phyloP scores from a whole-genome alignment of 35 echinoderm and acorn worm species.

The Ptychodera flava region DNA sequence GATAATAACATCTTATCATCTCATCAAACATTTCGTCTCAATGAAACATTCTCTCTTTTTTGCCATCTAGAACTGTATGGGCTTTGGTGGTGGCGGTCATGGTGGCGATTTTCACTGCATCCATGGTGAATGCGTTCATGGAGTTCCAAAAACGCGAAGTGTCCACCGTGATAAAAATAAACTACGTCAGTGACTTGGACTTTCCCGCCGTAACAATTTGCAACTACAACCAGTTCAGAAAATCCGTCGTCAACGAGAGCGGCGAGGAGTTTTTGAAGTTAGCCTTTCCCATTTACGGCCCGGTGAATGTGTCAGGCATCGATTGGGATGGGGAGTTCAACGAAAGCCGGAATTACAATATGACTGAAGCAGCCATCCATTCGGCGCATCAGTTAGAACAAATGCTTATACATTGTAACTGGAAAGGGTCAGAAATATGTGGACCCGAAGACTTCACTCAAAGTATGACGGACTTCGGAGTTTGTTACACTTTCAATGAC shows the following conservation, averaged over 20 bases:
- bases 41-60: too few relatives aligned
- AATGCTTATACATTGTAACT: slow-evolving; percentile 35
- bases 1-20: too few relatives aligned
- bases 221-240: slow-evolving; percentile 67
- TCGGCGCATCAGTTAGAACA: slow-evolving; percentile 46
- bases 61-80: too few relatives aligned
- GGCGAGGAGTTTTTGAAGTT: neutral
- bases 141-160: neutral
- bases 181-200: slow-evolving; percentile 32
- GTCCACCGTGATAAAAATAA: slow-evolving; percentile 21
- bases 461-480: slow-evolving; percentile 18
- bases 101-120: neutral
- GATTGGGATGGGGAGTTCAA: slow-evolving; percentile 47
- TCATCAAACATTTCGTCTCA: too few relatives aligned
- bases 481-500: slow-evolving; percentile 57
- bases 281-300: neutral
- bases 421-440: slow-evolving; percentile 2
- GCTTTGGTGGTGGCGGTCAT: neutral
- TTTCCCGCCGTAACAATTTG: slow-evolving; percentile 79
- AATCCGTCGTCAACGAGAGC: neutral
- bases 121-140: neutral
- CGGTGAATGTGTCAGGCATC: neutral
- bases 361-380: slow-evolving; percentile 25
- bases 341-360: slow-evolving; percentile 23
- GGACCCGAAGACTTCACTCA: slow-evolving; percentile 13